Percentiles rank a stretch among this genome's conserved stretches.
phyloP scores from a whole-genome alignment of 2,113 vertebrate genomes.

The Physeter macrocephalus region DNA sequence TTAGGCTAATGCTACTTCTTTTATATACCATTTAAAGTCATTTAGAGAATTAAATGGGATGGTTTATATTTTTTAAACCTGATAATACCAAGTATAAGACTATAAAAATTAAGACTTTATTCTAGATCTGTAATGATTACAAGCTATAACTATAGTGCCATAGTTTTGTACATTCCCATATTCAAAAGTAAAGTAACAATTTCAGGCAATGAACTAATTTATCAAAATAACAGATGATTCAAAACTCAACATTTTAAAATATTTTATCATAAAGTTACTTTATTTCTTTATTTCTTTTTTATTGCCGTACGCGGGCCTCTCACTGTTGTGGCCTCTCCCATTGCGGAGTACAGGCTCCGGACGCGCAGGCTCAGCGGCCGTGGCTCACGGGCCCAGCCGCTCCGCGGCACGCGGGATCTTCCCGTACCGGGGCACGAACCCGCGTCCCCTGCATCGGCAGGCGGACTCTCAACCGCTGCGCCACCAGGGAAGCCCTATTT shows the following conservation, averaged over 20 bases:
- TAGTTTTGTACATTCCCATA: not conserved
- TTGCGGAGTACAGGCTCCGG: too few species aligned
- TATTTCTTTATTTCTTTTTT: too few species aligned
- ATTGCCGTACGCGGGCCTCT: too few species aligned
- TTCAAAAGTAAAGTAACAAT: not conserved
- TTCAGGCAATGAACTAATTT: not conserved
- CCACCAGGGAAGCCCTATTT: too few species aligned
- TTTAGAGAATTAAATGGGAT: not conserved
- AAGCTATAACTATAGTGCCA: not conserved
- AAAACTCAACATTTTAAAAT: not conserved
- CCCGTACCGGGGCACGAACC: too few species aligned
- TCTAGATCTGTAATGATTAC: not conserved
- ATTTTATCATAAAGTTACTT: not conserved
- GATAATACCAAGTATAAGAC: not conserved
- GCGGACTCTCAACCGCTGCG: too few species aligned
- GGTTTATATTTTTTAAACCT: not conserved
- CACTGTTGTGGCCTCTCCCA: too few species aligned
- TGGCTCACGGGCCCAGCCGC: too few species aligned
- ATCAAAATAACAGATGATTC: not conserved
- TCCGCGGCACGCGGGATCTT: too few species aligned
- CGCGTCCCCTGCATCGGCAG: too few species aligned
- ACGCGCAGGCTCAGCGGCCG: too few species aligned
- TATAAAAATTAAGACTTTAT: conserved; percentile 4
- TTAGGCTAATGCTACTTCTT: not conserved
- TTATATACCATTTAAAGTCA: not conserved